Percentiles rank a stretch among this genome's conserved stretches.
Evolutionary conservation across 2,113 vertebrate genomes (phyloP).

Genomic region (Corythoichthys haematopterus): DNA sequence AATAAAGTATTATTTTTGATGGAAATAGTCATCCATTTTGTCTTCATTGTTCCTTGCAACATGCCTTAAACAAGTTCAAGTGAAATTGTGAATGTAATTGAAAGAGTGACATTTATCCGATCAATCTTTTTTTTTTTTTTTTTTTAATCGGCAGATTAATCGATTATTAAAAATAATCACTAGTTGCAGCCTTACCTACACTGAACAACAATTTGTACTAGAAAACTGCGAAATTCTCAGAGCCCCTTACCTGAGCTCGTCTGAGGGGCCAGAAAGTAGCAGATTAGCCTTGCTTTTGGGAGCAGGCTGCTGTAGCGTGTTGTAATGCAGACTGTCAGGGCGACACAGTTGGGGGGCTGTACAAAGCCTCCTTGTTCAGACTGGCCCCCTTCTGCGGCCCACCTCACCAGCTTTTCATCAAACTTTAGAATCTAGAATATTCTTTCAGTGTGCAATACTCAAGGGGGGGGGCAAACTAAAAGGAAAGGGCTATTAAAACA

Average conservation of each 20-base stretch:
- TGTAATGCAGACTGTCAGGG: constrained; percentile 67
- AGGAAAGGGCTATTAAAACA: constrained; percentile 12
- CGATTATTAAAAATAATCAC: too few relatives aligned
- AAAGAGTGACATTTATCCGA: too few relatives aligned
- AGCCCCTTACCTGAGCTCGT: constrained; percentile 46
- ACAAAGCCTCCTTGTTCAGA: constrained; percentile 71
- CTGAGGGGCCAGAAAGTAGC: constrained; percentile 47
- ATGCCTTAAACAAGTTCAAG: too few relatives aligned
- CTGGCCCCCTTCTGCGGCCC: constrained; percentile 49
- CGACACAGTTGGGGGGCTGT: constrained; percentile 60
- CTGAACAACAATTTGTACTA: not conserved
- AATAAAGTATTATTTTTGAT: too few relatives aligned
- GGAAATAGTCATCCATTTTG: too few relatives aligned
- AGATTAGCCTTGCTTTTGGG: constrained; percentile 56
- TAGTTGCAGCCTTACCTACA: too few relatives aligned
- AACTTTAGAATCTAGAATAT: constrained; percentile 34
- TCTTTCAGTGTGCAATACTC: not conserved
- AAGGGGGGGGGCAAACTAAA: constrained; percentile 3
- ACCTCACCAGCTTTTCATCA: constrained; percentile 57
- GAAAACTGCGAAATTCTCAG: not conserved
- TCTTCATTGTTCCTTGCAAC: too few relatives aligned
- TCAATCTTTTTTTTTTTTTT: too few relatives aligned
- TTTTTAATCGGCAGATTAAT: too few relatives aligned
- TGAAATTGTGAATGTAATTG: too few relatives aligned
- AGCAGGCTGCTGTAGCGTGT: constrained; percentile 59